Percentiles rank a stretch among this genome's conserved stretches.
These are phyloP conservation scores for Polypterus bichir DNA, from an alignment of 2,113 vertebrate genomes.

Conservation along the genomic window DNA sequence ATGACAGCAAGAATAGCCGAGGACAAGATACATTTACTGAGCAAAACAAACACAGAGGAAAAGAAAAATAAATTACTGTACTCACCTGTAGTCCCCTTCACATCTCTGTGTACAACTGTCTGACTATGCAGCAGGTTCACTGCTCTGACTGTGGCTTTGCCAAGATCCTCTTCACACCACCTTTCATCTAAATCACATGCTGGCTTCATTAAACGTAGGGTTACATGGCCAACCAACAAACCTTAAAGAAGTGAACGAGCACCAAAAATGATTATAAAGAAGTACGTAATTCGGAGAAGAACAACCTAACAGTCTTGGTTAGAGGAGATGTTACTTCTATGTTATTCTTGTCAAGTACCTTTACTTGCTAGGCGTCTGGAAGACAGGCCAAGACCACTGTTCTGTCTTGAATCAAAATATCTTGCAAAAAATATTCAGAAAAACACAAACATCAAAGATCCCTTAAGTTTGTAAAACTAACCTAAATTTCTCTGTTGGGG, in stretches of 20 bases:
- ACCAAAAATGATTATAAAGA: no score
- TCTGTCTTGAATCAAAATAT: no score
- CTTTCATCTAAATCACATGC: conserved; percentile 75
- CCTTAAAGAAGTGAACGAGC: conserved; percentile 41
- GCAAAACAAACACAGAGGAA: no score
- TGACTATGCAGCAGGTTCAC: conserved; percentile 63
- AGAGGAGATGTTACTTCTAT: not conserved
- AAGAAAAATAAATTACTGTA: no score
- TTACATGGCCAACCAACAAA: conserved; percentile 76
- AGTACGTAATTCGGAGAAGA: not conserved
- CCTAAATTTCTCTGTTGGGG: conserved; percentile 66
- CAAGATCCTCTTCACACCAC: conserved; percentile 81
- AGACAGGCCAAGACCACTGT: no score
- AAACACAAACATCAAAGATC: no score
- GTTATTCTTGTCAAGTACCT: no score
- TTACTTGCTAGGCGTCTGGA: no score
- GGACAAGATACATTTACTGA: no score
- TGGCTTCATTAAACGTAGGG: conserved; percentile 79
- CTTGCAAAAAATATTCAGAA: no score
- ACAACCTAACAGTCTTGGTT: not conserved
- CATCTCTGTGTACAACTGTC: conserved; percentile 56
- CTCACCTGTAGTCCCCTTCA: conserved; percentile 34
- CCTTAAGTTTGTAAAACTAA: conserved; percentile 29
- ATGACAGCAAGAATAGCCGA: no score
- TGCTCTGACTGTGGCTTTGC: conserved; percentile 62